Conservation (phyloP, 2,797 vertebrate genomes). For the Ibycter americanus region DNA sequence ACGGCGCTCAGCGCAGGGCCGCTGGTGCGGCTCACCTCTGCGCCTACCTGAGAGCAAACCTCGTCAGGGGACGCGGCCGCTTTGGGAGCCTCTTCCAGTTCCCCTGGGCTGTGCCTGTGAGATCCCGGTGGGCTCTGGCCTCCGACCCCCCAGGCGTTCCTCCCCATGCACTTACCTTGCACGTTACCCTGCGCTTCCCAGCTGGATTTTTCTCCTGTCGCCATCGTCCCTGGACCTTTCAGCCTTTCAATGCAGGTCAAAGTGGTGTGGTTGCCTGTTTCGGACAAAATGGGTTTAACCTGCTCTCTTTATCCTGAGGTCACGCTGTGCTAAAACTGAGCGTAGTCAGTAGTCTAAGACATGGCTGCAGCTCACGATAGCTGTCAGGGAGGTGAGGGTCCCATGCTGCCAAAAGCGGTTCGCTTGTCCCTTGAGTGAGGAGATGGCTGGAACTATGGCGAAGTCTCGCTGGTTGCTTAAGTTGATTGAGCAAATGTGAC, state of each 20-base stretch:
- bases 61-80: fast-evolving
- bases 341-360: neutral
- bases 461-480: neutral
- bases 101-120: fast-evolving
- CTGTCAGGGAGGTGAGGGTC: neutral
- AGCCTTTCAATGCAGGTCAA: neutral
- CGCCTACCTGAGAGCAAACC: neutral
- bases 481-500: neutral
- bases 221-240: neutral
- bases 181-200: neutral
- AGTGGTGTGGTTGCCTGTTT: neutral
- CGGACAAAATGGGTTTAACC: neutral
- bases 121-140: fast-evolving
- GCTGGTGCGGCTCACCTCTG: fast-evolving
- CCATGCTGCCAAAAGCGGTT: neutral
- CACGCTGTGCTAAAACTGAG: neutral
- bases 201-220: neutral
- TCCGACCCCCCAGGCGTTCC: neutral
- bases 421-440: neutral
- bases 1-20: no score
- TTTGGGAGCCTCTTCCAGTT: neutral
- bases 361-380: neutral
- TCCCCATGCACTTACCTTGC: no score
- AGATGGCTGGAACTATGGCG: fast-evolving
- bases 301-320: neutral